Evolutionary conservation across 2,113 vertebrate genomes (phyloP).

Genomic region (Clupea harengus): DNA sequence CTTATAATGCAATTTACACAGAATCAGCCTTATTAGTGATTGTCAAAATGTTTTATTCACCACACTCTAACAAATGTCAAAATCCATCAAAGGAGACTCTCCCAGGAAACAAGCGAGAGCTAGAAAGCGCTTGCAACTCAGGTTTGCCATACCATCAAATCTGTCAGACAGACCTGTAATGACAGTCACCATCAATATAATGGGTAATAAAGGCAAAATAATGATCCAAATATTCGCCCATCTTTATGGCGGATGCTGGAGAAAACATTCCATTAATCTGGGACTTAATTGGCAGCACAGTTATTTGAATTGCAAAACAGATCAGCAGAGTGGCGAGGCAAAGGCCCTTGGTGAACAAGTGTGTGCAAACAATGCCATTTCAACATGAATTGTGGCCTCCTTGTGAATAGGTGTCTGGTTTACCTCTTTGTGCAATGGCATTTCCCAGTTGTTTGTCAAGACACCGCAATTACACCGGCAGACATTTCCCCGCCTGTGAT

Average conservation of each 20-base stretch:
- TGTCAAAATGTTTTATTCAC: slow-evolving; percentile 28
- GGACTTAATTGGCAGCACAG: slow-evolving; percentile 47
- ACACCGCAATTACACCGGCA: not conserved
- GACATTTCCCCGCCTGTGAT: not conserved
- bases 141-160: slow-evolving; percentile 39
- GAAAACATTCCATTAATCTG: slow-evolving; percentile 52
- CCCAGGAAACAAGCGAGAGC: slow-evolving; percentile 40
- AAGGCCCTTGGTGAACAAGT: not conserved
- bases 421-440: not conserved
- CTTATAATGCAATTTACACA: slow-evolving; percentile 15
- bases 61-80: slow-evolving; percentile 32
- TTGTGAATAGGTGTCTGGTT: slow-evolving; percentile 2
- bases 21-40: slow-evolving; percentile 11
- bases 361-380: not conserved
- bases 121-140: slow-evolving; percentile 43
- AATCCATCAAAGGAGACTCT: slow-evolving; percentile 45
- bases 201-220: slow-evolving; percentile 53
- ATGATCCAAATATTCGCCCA: slow-evolving; percentile 48
- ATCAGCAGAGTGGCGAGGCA: slow-evolving; percentile 14
- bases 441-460: slow-evolving; percentile 13
- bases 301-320: slow-evolving; percentile 56
- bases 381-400: slow-evolving; percentile 6
- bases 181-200: slow-evolving; percentile 51
- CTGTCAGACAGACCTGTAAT: slow-evolving; percentile 41
- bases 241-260: slow-evolving; percentile 45